These are phyloP conservation scores for Aramus guarauna DNA, from an alignment of 2,113 vertebrate genomes.

Conservation along the genomic window DNA sequence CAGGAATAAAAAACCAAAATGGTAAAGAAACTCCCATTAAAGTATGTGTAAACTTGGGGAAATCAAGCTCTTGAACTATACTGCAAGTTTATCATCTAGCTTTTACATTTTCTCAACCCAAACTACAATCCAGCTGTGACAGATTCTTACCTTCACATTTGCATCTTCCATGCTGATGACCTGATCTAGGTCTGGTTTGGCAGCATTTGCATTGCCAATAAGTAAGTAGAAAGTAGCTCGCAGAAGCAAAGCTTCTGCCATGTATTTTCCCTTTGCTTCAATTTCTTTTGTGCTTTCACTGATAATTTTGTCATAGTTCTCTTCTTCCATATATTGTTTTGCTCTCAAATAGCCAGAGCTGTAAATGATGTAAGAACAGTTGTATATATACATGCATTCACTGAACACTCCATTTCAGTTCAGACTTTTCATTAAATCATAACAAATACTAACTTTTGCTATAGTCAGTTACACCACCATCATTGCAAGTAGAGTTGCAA, in stretches of 20 bases:
- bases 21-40: not conserved
- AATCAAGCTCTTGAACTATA: not conserved
- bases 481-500: not conserved
- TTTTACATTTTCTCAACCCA: not conserved
- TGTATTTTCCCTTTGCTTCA: constrained; percentile 87
- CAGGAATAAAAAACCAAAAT: not conserved
- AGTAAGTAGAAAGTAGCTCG: constrained; percentile 97
- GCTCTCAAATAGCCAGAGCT: constrained; percentile 94
- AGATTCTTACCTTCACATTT: constrained; percentile 88
- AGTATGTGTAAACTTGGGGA: not conserved
- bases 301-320: constrained; percentile 99
- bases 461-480: not conserved
- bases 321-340: constrained; percentile 99
- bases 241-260: constrained; percentile 91
- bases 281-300: constrained; percentile 98
- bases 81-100: not conserved
- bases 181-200: constrained; percentile 93
- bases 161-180: constrained; percentile 93
- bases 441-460: not conserved
- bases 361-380: constrained; percentile 61
- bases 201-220: constrained; percentile 92
- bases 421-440: not conserved
- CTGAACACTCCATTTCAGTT: not conserved
- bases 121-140: not conserved
- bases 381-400: not conserved